Conservation (phyloP, 2,113 vertebrate species). For the Ia io region DNA sequence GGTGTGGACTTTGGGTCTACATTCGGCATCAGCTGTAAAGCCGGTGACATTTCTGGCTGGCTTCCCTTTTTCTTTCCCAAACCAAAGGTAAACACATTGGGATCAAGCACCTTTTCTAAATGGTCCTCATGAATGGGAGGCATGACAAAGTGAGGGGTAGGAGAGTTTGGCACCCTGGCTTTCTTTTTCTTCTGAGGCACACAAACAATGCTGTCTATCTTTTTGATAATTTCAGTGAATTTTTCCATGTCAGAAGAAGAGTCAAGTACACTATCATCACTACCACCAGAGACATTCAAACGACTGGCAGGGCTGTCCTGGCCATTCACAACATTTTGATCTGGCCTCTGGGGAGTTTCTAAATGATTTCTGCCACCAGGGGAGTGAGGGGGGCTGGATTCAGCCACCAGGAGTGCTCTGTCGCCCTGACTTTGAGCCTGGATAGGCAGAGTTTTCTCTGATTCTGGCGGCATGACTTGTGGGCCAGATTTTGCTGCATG, state of each 20-base stretch:
- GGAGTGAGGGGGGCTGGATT: conserved; percentile 39
- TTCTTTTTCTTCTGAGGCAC: conserved; percentile 90
- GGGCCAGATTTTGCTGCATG: conserved; percentile 35
- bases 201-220: conserved; percentile 87
- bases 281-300: conserved; percentile 80
- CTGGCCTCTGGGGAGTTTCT: conserved; percentile 62
- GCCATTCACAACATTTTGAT: conserved; percentile 79
- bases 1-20: conserved; percentile 81
- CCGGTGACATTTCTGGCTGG: conserved; percentile 82
- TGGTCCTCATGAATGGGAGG: conserved; percentile 93
- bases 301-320: conserved; percentile 70
- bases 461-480: conserved; percentile 15
- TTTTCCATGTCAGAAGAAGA: conserved; percentile 88
- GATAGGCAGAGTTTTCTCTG: conserved; percentile 42
- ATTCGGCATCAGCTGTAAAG: conserved; percentile 86
- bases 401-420: background rate
- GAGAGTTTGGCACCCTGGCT: conserved; percentile 83
- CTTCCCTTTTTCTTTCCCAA: conserved; percentile 85
- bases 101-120: conserved; percentile 92
- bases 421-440: conserved; percentile 60
- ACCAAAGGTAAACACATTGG: conserved; percentile 90
- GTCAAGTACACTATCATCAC: conserved; percentile 85
- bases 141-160: conserved; percentile 87
- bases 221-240: conserved; percentile 92
- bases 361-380: conserved; percentile 36